phyloP scores from a whole-genome alignment of 2,888 invertebrate genomes.

The Amphipyra berbera region DNA sequence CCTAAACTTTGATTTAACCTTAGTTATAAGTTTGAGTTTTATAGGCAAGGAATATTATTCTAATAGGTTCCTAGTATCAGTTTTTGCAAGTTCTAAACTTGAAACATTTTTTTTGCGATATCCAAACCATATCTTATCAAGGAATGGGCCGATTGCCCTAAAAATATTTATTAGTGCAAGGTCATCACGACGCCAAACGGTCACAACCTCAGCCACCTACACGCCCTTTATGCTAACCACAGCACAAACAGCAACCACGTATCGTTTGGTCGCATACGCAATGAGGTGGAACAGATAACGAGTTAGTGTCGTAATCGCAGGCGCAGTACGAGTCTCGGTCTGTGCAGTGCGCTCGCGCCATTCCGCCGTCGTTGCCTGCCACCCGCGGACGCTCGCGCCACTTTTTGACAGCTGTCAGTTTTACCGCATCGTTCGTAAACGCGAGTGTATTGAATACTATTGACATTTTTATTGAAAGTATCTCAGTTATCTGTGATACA shows the following conservation, averaged over 20 bases:
- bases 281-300: constrained; percentile 61
- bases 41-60: not conserved
- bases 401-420: constrained; percentile 64
- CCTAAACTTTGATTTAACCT: not conserved
- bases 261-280: constrained; percentile 49
- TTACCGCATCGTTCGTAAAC: constrained; percentile 49
- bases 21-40: not conserved
- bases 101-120: not conserved
- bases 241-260: constrained; percentile 5
- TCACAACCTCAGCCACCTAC: constrained; percentile 8
- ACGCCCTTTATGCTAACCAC: constrained; percentile 31
- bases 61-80: not conserved
- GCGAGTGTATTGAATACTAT: constrained; percentile 65
- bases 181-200: constrained; percentile 15
- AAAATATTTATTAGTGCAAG: constrained; percentile 30
- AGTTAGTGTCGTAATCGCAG: constrained; percentile 56
- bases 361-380: constrained; percentile 63
- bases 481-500: constrained; percentile 26
- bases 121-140: constrained; percentile 30
- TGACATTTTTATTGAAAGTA: constrained; percentile 19
- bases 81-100: not conserved
- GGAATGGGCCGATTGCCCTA: constrained; percentile 11
- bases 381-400: constrained; percentile 68
- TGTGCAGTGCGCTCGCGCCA: constrained; percentile 53
- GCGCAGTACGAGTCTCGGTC: constrained; percentile 38